Evolutionary conservation across 2,113 vertebrate genomes (phyloP), one percentile per base, ranked within the genome.

Genomic region (Paratilapia polleni): DNA sequence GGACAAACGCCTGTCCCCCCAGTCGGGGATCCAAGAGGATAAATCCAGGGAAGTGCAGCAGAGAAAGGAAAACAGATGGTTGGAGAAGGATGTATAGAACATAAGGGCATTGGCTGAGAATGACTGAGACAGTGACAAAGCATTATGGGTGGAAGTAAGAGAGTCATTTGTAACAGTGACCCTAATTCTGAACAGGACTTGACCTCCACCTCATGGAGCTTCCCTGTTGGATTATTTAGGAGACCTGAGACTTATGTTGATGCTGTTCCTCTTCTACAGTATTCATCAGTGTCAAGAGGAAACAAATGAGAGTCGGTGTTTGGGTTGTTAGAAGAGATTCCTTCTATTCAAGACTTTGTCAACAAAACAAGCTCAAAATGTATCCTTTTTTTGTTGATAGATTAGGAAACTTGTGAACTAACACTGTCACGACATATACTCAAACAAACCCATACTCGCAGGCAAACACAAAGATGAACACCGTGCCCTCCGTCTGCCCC

Each of bases 11-110:
- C 92, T 92, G 94, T 84, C 82, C 77, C 77, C 77, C 60, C 87
- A 43, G 85, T 78, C 13, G 38, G 93, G 68, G 89, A 64, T 87
- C 54, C 8, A 11, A 60, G 70, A 61, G 8, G 12, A 83, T 68
- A 86, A 89, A 85, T 78, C 76, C 82, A 84, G 83, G 1, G 38
- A 26, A 59, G 83, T 82, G 52, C 59, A 60, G 81, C 22, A 0
- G 89, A 88, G 85, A 89, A 76, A 68, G 80, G 77, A 90, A 91
- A 92, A 84, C 93, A 95, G 91, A 94, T 95, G 95, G 93, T 56
- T 41, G 57, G 77, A 66, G 76, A 47, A 47, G 36, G 84, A 88
- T 62, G 83, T 80, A 68, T 74, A 12, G 75, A 81, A 81, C 13
- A 17, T 49, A 12, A 73, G 43, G 74, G 59, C 79, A 59, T 43